Conservation (phyloP, 2,888 invertebrate genomes). For the Sesia apiformis region DNA sequence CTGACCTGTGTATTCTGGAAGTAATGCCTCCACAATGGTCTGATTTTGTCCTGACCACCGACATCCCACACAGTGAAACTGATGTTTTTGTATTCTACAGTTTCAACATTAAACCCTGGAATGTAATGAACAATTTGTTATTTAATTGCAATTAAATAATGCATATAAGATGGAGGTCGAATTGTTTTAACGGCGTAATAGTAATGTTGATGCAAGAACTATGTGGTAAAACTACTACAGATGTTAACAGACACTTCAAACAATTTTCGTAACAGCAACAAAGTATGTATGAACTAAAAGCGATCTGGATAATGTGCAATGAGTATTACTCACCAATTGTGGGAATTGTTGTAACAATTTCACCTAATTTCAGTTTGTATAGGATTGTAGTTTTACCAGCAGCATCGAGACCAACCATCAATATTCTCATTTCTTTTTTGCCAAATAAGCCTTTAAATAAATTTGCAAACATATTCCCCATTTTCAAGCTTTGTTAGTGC, state of each 20-base stretch:
- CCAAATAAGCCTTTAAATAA: slow-evolving; percentile 99
- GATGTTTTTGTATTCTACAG: slow-evolving; percentile 99
- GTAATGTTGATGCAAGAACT: too few species aligned
- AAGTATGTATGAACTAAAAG: background rate
- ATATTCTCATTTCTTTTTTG: slow-evolving; percentile 99
- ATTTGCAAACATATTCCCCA: slow-evolving; percentile 98
- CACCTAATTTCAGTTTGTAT: slow-evolving; percentile 99
- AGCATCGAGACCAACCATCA: slow-evolving; percentile 99
- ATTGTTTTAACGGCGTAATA: too few species aligned
- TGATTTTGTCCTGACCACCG: slow-evolving; percentile 98
- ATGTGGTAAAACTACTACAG: too few species aligned
- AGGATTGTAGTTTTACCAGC: slow-evolving; percentile 99
- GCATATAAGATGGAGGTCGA: too few species aligned
- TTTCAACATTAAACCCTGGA: slow-evolving; percentile 97
- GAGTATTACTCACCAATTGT: slow-evolving; percentile 90
- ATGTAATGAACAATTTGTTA: slow-evolving; percentile 9
- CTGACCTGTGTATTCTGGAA: slow-evolving; percentile 97
- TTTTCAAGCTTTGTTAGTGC: slow-evolving; percentile 77
- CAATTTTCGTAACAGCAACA: too few species aligned
- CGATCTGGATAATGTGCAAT: slow-evolving; percentile 1
- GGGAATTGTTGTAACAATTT: slow-evolving; percentile 99
- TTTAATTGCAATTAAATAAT: too few species aligned
- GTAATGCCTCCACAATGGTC: slow-evolving; percentile 98
- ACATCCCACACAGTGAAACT: slow-evolving; percentile 99
- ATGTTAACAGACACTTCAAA: too few species aligned